Conservation (phyloP, 2,888 invertebrate species). For the Agonopterix subpropinquella region DNA sequence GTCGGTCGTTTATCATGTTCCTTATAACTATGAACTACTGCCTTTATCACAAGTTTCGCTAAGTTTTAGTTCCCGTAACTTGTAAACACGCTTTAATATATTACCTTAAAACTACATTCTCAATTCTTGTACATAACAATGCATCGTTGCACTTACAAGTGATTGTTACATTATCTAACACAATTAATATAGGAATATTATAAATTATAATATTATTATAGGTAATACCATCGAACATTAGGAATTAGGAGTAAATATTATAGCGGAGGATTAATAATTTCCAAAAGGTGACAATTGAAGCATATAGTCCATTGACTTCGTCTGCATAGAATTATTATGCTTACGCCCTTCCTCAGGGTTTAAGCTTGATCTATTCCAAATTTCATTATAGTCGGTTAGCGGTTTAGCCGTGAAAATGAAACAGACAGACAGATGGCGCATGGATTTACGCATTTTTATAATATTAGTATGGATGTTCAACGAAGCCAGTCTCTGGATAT, state of each 20-base stretch:
- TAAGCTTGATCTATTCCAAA: too few species aligned
- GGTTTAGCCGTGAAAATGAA: too few species aligned
- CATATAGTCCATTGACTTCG: not conserved
- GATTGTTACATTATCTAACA: not conserved
- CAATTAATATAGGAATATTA: conserved; percentile 4
- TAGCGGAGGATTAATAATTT: conserved; percentile 4
- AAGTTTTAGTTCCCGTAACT: conserved; percentile 12
- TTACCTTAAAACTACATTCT: conserved; percentile 1
- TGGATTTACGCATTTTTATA: too few species aligned
- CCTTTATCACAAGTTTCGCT: conserved; percentile 27
- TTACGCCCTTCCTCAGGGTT: too few species aligned
- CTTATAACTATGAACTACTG: conserved; percentile 25
- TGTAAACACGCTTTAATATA: conserved; percentile 2
- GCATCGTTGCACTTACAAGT: too few species aligned
- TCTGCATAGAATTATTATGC: too few species aligned
- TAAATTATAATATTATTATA: conserved; percentile 2
- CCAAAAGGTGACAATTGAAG: not conserved
- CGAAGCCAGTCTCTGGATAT: too few species aligned
- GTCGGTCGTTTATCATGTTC: conserved; percentile 19
- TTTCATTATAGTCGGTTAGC: too few species aligned
- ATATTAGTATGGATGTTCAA: too few species aligned
- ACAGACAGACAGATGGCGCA: too few species aligned
- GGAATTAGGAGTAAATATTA: conserved; percentile 9
- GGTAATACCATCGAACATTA: conserved; percentile 1
- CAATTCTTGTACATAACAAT: not conserved